phyloP scores from a whole-genome alignment of 2,888 invertebrate genomes.

The Therioaphis trifolii region DNA sequence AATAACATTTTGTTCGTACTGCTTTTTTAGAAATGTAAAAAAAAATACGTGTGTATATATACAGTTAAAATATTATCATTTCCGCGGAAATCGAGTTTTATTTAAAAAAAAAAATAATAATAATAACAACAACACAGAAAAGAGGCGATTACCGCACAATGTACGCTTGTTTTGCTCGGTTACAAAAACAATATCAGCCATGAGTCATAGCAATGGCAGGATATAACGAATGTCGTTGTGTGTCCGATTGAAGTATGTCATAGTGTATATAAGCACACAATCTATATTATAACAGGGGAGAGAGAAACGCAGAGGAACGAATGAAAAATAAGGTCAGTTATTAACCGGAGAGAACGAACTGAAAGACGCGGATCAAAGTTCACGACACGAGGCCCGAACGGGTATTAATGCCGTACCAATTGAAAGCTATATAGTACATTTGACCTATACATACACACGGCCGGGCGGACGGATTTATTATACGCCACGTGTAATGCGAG shows the following conservation, averaged over 20 bases:
- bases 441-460: conserved; percentile 27
- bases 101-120: neutral
- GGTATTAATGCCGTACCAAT: conserved; percentile 29
- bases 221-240: neutral
- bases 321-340: conserved; percentile 40
- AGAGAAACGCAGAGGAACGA: neutral
- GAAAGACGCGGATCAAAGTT: conserved; percentile 51
- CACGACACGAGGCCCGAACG: conserved; percentile 43
- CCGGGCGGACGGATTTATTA: neutral
- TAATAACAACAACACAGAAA: neutral
- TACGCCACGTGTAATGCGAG: neutral
- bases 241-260: neutral
- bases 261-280: neutral
- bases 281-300: neutral
- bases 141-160: neutral
- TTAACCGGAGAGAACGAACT: conserved; percentile 25
- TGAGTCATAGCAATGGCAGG: neutral
- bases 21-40: neutral
- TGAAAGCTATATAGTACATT: conserved; percentile 9
- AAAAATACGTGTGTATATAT: neutral
- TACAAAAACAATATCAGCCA: neutral
- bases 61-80: neutral
- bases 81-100: neutral
- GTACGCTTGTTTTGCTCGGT: neutral
- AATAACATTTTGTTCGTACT: neutral